Evolutionary conservation across 2,888 invertebrate species (phyloP), one percentile per base, ranked within the genome.

Genomic region (Agrochola lota): DNA sequence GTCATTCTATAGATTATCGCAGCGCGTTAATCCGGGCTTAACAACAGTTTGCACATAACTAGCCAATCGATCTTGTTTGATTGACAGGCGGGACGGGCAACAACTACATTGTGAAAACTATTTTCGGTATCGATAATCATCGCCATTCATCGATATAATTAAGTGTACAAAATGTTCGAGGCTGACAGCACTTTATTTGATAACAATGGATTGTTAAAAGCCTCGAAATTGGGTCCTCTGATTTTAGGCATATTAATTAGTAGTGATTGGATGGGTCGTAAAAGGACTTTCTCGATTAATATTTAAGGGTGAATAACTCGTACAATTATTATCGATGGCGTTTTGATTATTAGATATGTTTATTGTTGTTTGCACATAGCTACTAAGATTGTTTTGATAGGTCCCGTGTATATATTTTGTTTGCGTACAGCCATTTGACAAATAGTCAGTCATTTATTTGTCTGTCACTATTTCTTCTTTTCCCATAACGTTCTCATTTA

Each of bases 31-130:
- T 90, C 91, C 87, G 86, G 90, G 94, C 91, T 94, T 93, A 94
- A 90, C 91, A 90, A 90, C 93, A 93, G 93, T 94, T 94, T 93
- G 94, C 93, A 92, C 91, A 90, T 92, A 91, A 92, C 92, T 90
- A 88, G 87, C 84, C 89, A 89, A 94, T 94, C 93, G 93, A 94
- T 94, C 92, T 90, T 84, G 85, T 90, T 88, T 94, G 94, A 94
- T 93, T 93, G 95, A 94, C 93, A 92, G 90, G 40, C 78, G 83
- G 88, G 79, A 82, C 79, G 89, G 87, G 90, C 85, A 88, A 85
- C 89, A 85, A 91, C 75, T 63, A 79, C 74, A 77, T 76, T 79
- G 83, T 85, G 90, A 82, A 82, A 82, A 81, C 83, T 83, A 83
- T 79, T 85, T 80, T 79, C 43, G 66, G 74, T 81, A 73, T 75